phyloP scores from a whole-genome alignment of 2,113 vertebrate species.

The Misgurnus mizolepis region DNA sequence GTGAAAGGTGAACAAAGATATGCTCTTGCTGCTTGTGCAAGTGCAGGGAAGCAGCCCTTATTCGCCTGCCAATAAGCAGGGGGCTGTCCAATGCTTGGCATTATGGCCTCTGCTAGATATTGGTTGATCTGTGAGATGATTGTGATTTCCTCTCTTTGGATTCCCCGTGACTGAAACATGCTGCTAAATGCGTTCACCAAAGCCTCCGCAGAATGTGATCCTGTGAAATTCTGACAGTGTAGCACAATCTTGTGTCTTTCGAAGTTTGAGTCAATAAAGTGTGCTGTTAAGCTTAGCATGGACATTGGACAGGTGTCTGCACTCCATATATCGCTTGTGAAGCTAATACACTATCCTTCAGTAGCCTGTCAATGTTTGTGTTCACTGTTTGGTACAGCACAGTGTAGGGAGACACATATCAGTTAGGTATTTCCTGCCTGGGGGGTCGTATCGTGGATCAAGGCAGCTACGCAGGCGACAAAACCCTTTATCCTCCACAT shows the following conservation, averaged over 20 bases:
- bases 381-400: neutral
- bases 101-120: no score
- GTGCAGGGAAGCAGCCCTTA: no score
- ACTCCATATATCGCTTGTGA: neutral
- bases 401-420: neutral
- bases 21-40: no score
- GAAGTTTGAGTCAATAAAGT: neutral
- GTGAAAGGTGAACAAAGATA: no score
- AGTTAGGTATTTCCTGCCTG: neutral
- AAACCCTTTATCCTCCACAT: neutral
- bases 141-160: neutral
- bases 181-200: neutral
- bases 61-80: no score
- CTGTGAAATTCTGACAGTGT: neutral
- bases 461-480: neutral
- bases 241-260: neutral
- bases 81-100: no score
- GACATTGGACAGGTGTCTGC: neutral
- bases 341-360: neutral
- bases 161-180: neutral
- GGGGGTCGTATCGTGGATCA: neutral
- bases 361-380: neutral
- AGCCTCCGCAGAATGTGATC: neutral
- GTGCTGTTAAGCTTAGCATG: neutral
- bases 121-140: no score